A percentile compares a stretch with the other conserved stretches of the same genome.
These are phyloP conservation scores for Cheilosia vernalis DNA, from an alignment of 2,888 invertebrate species.

Conservation along the genomic window DNA sequence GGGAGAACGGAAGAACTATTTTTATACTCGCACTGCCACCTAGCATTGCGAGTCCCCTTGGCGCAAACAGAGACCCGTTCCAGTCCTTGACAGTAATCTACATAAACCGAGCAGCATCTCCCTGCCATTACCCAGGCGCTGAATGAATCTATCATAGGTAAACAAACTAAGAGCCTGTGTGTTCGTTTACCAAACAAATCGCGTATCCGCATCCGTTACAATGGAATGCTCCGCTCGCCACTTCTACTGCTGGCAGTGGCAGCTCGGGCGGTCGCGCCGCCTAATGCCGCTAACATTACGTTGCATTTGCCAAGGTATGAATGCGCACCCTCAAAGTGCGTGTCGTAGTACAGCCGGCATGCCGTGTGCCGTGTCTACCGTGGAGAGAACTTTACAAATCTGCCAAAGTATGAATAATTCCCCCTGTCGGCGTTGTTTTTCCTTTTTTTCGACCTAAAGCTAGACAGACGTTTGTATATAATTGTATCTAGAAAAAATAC, in stretches of 20 bases:
- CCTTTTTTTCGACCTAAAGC: conserved; percentile 6
- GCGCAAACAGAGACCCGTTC: conserved; percentile 18
- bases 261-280: conserved; percentile 34
- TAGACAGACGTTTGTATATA: not conserved
- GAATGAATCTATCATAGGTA: conserved; percentile 61
- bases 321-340: conserved; percentile 56
- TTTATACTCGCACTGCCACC: conserved; percentile 43
- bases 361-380: not conserved
- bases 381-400: conserved; percentile 60
- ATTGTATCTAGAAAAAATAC: conserved; percentile 29
- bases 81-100: conserved; percentile 57
- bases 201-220: conserved; percentile 72
- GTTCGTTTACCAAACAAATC: conserved; percentile 62
- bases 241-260: conserved; percentile 26
- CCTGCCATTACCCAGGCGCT: conserved; percentile 16
- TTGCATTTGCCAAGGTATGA: conserved; percentile 46
- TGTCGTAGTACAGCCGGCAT: conserved; percentile 23
- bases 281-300: conserved; percentile 57
- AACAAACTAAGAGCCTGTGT: conserved; percentile 54
- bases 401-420: conserved; percentile 72
- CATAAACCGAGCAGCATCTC: conserved; percentile 40
- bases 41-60: conserved; percentile 28
- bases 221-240: conserved; percentile 57
- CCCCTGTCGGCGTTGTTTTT: conserved; percentile 33
- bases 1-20: conserved; percentile 50